Evolutionary conservation across 2,888 invertebrate genomes (phyloP).

Genomic region (Habrosyne pyritoides): DNA sequence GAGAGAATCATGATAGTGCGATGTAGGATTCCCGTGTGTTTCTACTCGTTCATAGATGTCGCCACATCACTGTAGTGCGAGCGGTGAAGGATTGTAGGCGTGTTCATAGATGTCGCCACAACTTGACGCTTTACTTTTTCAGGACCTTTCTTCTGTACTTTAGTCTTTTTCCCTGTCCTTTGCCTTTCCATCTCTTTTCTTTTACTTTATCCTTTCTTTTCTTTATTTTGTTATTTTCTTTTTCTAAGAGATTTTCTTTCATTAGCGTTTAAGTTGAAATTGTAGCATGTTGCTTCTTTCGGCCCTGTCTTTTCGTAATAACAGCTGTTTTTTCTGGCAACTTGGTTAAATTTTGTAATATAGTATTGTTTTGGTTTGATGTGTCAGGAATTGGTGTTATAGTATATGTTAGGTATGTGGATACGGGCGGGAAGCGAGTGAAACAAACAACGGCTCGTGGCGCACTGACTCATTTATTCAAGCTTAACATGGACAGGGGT

Average conservation of each 20-base stretch:
- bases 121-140: too few species aligned
- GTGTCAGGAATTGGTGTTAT: conserved; percentile 23
- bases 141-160: conserved; percentile 24
- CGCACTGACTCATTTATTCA: too few species aligned
- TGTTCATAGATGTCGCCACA: too few species aligned
- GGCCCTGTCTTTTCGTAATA: conserved; percentile 30
- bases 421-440: too few species aligned
- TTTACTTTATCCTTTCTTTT: conserved; percentile 22
- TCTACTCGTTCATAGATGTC: too few species aligned
- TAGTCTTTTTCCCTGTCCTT: conserved; percentile 27
- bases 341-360: conserved; percentile 28
- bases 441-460: too few species aligned
- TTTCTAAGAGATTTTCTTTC: conserved; percentile 36
- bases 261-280: conserved; percentile 40
- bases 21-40: too few species aligned
- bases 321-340: conserved; percentile 24
- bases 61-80: too few species aligned
- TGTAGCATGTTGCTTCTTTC: conserved; percentile 41
- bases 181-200: conserved; percentile 24
- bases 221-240: conserved; percentile 31
- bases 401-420: too few species aligned
- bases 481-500: too few species aligned
- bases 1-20: too few species aligned
- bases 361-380: conserved; percentile 11
- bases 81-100: too few species aligned